phyloP scores from a whole-genome alignment of 2,797 vertebrate genomes.

The Mallotus villosus region DNA sequence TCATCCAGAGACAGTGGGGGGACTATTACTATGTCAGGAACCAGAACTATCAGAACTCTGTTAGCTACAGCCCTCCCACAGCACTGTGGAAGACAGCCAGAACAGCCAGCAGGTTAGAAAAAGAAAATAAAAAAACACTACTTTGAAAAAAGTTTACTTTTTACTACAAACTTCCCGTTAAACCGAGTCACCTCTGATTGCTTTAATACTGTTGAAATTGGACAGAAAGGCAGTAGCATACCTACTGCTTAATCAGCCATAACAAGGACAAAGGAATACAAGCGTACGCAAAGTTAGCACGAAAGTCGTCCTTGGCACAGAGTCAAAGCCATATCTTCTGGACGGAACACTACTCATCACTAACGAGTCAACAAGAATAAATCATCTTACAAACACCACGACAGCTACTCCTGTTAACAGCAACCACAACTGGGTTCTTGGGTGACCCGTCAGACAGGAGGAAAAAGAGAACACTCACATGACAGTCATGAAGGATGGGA shows the following conservation, averaged over 20 bases:
- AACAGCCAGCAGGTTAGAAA: neutral
- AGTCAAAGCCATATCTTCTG: neutral
- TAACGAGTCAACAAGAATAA: no score
- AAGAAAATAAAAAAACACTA: neutral
- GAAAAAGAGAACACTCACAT: slow-evolving; percentile 70
- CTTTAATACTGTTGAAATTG: neutral
- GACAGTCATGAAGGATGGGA: slow-evolving; percentile 66
- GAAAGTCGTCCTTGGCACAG: neutral
- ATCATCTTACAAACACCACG: no score
- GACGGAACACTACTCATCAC: neutral
- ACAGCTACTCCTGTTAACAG: no score
- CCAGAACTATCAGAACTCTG: neutral
- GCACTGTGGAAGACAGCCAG: neutral
- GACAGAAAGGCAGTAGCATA: neutral
- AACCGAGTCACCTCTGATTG: no score
- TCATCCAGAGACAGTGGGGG: neutral
- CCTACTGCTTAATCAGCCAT: neutral
- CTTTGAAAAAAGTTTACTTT: neutral
- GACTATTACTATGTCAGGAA: neutral
- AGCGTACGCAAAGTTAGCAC: neutral
- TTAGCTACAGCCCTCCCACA: neutral
- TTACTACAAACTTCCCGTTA: neutral
- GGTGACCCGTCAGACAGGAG: neutral
- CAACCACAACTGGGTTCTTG: no score
- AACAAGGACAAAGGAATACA: neutral